Base-by-base conservation (phyloP, 2,113 vertebrate genomes). In the Carassius auratus region DNA sequence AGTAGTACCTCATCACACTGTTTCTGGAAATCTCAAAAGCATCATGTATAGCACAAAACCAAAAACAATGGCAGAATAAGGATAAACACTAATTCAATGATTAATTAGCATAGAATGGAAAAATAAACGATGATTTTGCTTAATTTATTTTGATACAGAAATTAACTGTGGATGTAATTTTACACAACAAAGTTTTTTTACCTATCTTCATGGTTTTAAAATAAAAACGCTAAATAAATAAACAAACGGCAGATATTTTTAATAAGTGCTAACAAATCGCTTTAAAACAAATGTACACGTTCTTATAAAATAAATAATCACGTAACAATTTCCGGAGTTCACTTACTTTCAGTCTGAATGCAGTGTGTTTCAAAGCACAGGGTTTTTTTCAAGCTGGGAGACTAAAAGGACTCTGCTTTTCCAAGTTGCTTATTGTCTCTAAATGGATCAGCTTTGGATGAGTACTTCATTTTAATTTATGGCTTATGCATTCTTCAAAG, bases 381-480 rank as follows among this genome's bases (percentile, higher is more conserved):
- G 42, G 9, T 62, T 38, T 61, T 78, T 33, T 62, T 79, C 92
- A 87, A 90, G 91, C 90, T 91, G 91, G 90, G 93, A 94, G 93
- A 91, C 90, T 87, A 95, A 96, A 94, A 92, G 92, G 93, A 95
- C 93, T 94, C 86, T 93, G 95, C 95, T 95, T 95, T 94, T 96
- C 94, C 95, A 95, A 94, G 95, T 94, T 93, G 91, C 93, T 90
- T 95, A 96, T 97, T 96, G 95, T 94, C 95, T 96, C 92, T 94
- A 95, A 96, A 96, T 95, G 93, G 95, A 96, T 94, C 95, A 94
- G 94, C 92, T 92, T 89, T 92, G 93, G 93, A 91, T 96, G 94
- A 94, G 95, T 96, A 94, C 95, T 97, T 96, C 90, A 93, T 95
- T 96, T 96, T 95, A 97, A 98, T 98, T 97, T 97, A 98, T 96